These are phyloP conservation scores for Siphlonurus alternatus DNA, from an alignment of 2,888 invertebrate species.

Conservation along the genomic window DNA sequence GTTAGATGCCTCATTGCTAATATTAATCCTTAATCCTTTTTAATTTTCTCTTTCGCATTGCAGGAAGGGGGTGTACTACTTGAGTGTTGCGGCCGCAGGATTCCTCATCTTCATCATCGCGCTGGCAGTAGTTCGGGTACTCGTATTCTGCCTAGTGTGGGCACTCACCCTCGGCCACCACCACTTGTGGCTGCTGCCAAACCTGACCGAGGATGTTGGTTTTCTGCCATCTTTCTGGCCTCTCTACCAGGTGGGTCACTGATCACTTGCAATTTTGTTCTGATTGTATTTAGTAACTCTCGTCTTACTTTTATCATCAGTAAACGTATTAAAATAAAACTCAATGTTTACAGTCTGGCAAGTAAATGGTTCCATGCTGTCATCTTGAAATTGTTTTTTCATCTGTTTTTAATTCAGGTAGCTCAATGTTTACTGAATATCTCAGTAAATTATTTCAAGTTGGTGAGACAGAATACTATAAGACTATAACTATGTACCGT, in stretches of 20 bases:
- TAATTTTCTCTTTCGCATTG: conserved; percentile 16
- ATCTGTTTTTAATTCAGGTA: too few relatives aligned
- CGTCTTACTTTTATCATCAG: not conserved
- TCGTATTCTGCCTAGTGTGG: conserved; percentile 89
- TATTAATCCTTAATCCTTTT: not conserved
- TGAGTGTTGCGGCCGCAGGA: conserved; percentile 86
- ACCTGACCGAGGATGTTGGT: conserved; percentile 96
- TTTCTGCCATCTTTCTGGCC: conserved; percentile 99
- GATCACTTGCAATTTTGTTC: conserved; percentile 9
- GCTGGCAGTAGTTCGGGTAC: conserved; percentile 71
- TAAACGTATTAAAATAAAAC: not conserved
- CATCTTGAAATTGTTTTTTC: too few relatives aligned
- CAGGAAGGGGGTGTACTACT: conserved; percentile 88
- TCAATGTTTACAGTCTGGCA: not conserved
- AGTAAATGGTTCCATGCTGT: not conserved
- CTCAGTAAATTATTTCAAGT: too few relatives aligned
- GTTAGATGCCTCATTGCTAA: too few relatives aligned
- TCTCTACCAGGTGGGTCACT: conserved; percentile 54
- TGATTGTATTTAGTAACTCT: not conserved
- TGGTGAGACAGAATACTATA: too few relatives aligned
- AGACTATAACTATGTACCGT: too few relatives aligned
- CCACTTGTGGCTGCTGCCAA: conserved; percentile 97
- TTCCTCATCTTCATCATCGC: conserved; percentile 88
- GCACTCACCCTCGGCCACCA: conserved; percentile 69
- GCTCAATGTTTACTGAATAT: too few relatives aligned